These are phyloP conservation scores for Oryzias sinensis DNA, from an alignment of 2,797 vertebrate genomes.

Conservation along the genomic window DNA sequence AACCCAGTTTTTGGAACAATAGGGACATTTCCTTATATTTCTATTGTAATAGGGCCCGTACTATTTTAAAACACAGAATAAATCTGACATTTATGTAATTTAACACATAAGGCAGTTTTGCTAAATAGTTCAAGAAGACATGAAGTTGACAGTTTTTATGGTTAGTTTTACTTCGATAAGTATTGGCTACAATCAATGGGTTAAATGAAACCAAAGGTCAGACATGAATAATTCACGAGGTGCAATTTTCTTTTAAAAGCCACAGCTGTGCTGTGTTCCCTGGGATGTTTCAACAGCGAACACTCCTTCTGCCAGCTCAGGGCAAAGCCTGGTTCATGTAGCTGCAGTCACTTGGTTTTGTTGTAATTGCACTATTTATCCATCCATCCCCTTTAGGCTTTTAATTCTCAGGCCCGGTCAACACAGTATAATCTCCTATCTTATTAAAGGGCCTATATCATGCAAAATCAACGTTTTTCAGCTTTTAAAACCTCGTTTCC, in stretches of 20 bases:
- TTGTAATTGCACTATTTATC: conserved; percentile 38
- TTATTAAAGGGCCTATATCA: no score
- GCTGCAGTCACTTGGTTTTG: conserved; percentile 40
- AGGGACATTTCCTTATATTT: no score
- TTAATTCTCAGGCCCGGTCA: conserved; percentile 39
- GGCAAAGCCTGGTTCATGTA: conserved; percentile 27
- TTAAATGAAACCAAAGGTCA: conserved; percentile 58
- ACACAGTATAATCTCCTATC: conserved; percentile 30
- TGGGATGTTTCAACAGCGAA: conserved; percentile 9
- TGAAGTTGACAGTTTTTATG: conserved; percentile 17
- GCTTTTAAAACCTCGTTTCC: no score
- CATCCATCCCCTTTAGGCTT: conserved; percentile 15
- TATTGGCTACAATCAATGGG: conserved; percentile 20
- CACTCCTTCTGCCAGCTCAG: conserved; percentile 13
- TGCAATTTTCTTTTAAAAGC: conserved; percentile 47
- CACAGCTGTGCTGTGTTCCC: conserved; percentile 18
- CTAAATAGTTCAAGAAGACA: no score
- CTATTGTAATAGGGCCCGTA: no score
- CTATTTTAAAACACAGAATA: no score
- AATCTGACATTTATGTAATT: no score
- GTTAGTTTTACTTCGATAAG: conserved; percentile 50
- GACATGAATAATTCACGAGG: conserved; percentile 52
- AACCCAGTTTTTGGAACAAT: no score
- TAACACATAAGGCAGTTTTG: no score
- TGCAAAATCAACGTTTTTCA: no score